phyloP scores from a whole-genome alignment of 2,113 vertebrate genomes.

The Megalops atlanticus region DNA sequence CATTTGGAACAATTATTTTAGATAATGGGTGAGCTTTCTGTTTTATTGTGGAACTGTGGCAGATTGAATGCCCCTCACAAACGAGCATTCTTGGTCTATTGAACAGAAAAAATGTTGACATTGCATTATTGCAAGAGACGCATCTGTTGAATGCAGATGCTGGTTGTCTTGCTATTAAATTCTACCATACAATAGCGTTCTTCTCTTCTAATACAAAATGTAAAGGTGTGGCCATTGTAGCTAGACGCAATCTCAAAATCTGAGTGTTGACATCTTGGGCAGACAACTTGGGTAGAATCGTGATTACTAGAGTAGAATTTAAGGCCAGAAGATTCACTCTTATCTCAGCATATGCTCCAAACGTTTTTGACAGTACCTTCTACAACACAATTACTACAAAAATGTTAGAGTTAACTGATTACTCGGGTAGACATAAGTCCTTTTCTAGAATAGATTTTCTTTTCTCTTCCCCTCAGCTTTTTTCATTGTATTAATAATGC shows the following conservation, averaged over 20 bases:
- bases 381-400: background rate
- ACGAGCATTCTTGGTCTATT: too few species aligned
- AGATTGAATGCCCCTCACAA: too few species aligned
- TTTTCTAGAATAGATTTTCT: background rate
- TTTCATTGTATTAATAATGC: background rate
- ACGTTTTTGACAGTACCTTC: background rate
- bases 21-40: too few species aligned
- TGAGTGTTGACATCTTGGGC: background rate
- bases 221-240: background rate
- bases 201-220: background rate
- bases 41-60: too few species aligned
- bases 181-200: too few species aligned
- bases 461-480: background rate
- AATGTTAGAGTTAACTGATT: background rate
- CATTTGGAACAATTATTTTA: too few species aligned
- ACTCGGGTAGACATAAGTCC: background rate
- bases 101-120: too few species aligned
- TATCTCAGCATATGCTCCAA: background rate
- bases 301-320: background rate
- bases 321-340: background rate
- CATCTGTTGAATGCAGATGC: too few species aligned
- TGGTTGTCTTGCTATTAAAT: too few species aligned
- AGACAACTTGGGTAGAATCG: background rate
- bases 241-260: background rate
- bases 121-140: too few species aligned